These are phyloP conservation scores for Oenanthe oenanthe DNA, from an alignment of 2,113 vertebrate species.

Conservation along the genomic window DNA sequence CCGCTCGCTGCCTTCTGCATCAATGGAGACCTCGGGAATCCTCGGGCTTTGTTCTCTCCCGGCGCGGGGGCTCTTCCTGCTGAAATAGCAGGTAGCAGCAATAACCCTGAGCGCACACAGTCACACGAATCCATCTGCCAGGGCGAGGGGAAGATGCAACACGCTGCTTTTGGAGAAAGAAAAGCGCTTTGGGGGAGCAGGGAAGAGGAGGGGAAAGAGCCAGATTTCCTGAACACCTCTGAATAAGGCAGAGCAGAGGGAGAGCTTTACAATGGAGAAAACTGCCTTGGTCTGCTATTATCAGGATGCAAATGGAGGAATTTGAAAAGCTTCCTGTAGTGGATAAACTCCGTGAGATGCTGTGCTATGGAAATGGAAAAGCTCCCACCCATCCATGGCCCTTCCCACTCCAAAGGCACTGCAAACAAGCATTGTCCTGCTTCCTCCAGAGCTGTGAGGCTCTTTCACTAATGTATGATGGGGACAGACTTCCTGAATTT, in stretches of 20 bases:
- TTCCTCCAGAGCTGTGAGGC: background rate
- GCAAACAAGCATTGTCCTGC: background rate
- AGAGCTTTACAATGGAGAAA: background rate
- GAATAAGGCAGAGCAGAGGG: background rate
- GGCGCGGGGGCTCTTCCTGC: background rate
- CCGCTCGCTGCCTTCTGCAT: background rate
- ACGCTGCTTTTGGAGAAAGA: background rate
- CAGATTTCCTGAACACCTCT: background rate
- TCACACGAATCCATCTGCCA: background rate
- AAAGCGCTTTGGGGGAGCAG: background rate
- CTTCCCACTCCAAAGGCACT: background rate
- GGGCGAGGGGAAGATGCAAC: background rate
- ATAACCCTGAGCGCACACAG: background rate
- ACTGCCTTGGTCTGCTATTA: background rate
- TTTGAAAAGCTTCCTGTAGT: background rate
- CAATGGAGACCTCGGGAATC: slow-evolving; percentile 37
- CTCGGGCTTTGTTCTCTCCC: slow-evolving; percentile 7
- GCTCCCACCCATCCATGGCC: rapidly evolving
- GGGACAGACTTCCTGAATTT: background rate
- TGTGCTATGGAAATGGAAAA: background rate
- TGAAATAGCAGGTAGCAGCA: slow-evolving; percentile 32
- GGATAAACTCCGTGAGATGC: background rate
- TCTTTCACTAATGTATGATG: background rate
- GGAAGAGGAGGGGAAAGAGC: background rate
- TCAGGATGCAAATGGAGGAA: background rate